Conservation (phyloP, 2,797 vertebrate species). For the Benthosema pterotum region DNA sequence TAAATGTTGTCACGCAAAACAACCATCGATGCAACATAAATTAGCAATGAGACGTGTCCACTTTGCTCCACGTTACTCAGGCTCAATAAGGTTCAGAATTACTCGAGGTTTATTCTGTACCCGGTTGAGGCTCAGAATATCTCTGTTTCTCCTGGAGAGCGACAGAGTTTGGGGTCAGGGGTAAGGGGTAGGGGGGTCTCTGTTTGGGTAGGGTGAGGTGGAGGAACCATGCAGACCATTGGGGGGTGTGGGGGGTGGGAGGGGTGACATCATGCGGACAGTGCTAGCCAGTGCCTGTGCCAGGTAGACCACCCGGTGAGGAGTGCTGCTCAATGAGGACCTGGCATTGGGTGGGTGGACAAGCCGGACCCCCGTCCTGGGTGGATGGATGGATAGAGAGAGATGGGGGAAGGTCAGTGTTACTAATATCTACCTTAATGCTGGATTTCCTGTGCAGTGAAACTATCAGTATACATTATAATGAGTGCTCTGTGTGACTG, state of each 20-base stretch:
- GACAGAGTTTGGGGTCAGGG: background rate
- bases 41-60: too few relatives aligned
- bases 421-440: too few relatives aligned
- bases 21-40: too few relatives aligned
- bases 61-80: too few relatives aligned
- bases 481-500: too few relatives aligned
- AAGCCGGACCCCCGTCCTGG: conserved; percentile 41
- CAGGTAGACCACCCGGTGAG: conserved; percentile 60
- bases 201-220: conserved; percentile 8
- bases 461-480: too few relatives aligned
- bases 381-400: conserved; percentile 20
- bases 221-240: conserved; percentile 38
- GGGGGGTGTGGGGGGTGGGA: conserved; percentile 4
- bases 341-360: conserved; percentile 64
- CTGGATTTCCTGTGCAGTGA: too few relatives aligned
- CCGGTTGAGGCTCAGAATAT: too few relatives aligned
- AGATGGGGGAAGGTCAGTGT: background rate
- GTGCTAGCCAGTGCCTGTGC: conserved; percentile 71
- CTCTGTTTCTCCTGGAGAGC: too few relatives aligned
- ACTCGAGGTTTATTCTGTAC: too few relatives aligned
- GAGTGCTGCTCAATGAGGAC: conserved; percentile 77
- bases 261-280: conserved; percentile 25
- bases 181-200: background rate
- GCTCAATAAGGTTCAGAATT: too few relatives aligned
- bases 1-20: too few relatives aligned